These are phyloP conservation scores for Pygoscelis adeliae DNA, from an alignment of 2,113 vertebrate species.

Conservation along the genomic window DNA sequence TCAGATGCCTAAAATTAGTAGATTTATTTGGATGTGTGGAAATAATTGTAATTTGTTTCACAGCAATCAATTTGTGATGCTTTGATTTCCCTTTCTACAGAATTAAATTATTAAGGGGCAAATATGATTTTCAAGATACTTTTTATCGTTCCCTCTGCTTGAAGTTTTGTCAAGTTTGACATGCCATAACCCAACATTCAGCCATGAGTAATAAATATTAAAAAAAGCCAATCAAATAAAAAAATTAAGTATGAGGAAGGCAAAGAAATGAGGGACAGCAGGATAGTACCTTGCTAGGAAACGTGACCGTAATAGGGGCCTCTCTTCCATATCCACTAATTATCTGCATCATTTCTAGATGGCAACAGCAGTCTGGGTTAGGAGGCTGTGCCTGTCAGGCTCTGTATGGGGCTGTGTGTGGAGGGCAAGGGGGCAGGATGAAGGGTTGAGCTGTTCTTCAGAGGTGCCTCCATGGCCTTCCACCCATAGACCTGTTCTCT, in stretches of 20 bases:
- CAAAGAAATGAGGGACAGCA: background rate
- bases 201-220: slow-evolving; percentile 23
- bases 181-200: background rate
- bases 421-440: background rate
- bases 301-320: accelerated
- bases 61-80: slow-evolving; percentile 69
- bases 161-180: slow-evolving; percentile 57
- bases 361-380: background rate
- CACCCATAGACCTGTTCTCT: background rate
- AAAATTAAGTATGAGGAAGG: background rate
- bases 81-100: slow-evolving; percentile 63
- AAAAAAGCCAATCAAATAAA: background rate
- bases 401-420: background rate
- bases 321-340: background rate
- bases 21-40: slow-evolving; percentile 68
- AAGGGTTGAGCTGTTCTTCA: background rate
- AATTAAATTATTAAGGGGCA: slow-evolving; percentile 58
- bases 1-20: slow-evolving; percentile 67
- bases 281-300: background rate
- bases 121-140: slow-evolving; percentile 52
- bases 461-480: background rate
- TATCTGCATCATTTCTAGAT: background rate
- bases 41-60: slow-evolving; percentile 73
- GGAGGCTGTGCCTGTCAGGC: background rate
- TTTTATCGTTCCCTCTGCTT: slow-evolving; percentile 32